A percentile compares a stretch with the other conserved stretches of the same genome.
These are phyloP conservation scores for Grammomys dolichurus DNA, from an alignment of 2,113 vertebrate species.

Conservation along the genomic window DNA sequence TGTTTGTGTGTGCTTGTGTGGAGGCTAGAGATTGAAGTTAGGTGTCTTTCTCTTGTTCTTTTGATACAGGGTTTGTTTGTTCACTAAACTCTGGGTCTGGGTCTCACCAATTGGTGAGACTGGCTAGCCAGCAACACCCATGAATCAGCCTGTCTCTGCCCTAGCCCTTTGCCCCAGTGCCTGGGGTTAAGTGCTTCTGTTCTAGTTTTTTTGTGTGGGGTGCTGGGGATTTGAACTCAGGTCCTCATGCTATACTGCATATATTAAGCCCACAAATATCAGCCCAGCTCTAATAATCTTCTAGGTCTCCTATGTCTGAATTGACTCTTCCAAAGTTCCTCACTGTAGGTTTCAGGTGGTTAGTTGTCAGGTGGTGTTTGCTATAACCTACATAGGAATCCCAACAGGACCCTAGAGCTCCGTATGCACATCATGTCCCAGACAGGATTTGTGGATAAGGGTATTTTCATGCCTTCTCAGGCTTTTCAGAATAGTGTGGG, in stretches of 20 bases:
- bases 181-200: not conserved
- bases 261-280: not conserved
- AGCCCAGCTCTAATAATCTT: not conserved
- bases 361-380: not conserved
- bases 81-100: not conserved
- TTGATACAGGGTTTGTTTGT: not conserved
- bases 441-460: not conserved
- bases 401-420: not conserved
- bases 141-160: not conserved
- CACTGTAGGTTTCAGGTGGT: not conserved
- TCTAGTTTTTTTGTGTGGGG: not conserved
- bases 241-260: not conserved
- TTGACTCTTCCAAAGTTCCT: fast-evolving
- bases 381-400: not conserved
- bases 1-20: not conserved
- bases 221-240: not conserved
- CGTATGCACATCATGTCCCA: not conserved
- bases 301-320: not conserved
- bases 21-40: not conserved
- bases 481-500: conserved; percentile 1
- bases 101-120: not conserved
- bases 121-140: not conserved
- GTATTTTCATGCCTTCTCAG: not conserved
- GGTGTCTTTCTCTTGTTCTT: not conserved
- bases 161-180: not conserved